Evolutionary conservation across 2,888 invertebrate genomes (phyloP).

Genomic region (Ypsolopha scabrella): DNA sequence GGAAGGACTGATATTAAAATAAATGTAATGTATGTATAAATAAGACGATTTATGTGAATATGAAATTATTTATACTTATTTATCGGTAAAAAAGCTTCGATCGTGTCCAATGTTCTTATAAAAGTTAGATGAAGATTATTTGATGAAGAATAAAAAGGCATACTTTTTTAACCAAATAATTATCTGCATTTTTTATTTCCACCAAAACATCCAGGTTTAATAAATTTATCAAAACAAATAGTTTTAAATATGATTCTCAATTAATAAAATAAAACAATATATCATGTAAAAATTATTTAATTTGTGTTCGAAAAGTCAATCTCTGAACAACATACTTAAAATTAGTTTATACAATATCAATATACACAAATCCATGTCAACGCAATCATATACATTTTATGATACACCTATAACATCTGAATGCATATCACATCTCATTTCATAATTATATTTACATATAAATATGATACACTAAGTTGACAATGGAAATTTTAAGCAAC

Average conservation of each 20-base stretch:
- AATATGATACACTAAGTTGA: slow-evolving; percentile 32
- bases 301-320: slow-evolving; percentile 62
- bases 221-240: neutral
- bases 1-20: slow-evolving; percentile 70
- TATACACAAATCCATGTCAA: slow-evolving; percentile 63
- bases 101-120: slow-evolving; percentile 72
- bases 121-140: slow-evolving; percentile 71
- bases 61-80: slow-evolving; percentile 71
- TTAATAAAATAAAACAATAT: slow-evolving; percentile 9
- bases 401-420: slow-evolving; percentile 55
- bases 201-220: too few species aligned
- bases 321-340: slow-evolving; percentile 59
- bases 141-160: slow-evolving; percentile 68
- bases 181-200: slow-evolving; percentile 18
- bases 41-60: slow-evolving; percentile 70
- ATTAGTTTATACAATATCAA: slow-evolving; percentile 63
- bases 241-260: neutral
- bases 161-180: slow-evolving; percentile 69
- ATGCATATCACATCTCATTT: slow-evolving; percentile 60
- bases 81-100: slow-evolving; percentile 70
- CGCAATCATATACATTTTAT: slow-evolving; percentile 62
- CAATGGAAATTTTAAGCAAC: slow-evolving; percentile 49
- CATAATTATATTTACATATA: slow-evolving; percentile 47
- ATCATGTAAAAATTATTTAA: slow-evolving; percentile 64
- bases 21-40: slow-evolving; percentile 70